phyloP scores from a whole-genome alignment of 2,888 invertebrate species.

The Pheosia tremula region DNA sequence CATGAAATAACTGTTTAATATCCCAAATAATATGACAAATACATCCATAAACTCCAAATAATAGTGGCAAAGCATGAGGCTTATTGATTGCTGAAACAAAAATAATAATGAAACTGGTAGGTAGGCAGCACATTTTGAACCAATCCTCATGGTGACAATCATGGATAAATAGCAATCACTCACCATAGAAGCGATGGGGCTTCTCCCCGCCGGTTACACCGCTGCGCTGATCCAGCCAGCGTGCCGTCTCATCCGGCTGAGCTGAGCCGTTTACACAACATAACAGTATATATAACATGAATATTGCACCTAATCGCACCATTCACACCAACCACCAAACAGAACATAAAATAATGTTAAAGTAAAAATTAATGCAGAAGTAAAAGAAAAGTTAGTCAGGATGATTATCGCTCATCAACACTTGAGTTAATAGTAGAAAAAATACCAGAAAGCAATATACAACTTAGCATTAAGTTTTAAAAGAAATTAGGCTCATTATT shows the following conservation, averaged over 20 bases:
- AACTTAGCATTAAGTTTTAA: too few relatives aligned
- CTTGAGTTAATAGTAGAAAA: constrained; percentile 8
- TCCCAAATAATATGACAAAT: constrained; percentile 40
- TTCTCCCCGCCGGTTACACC: constrained; percentile 65
- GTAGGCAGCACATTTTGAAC: constrained; percentile 36
- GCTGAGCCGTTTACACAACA: constrained; percentile 83
- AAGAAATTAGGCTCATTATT: too few relatives aligned
- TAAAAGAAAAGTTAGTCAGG: constrained; percentile 45
- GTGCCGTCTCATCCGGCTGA: constrained; percentile 80
- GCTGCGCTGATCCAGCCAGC: constrained; percentile 77
- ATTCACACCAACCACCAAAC: constrained; percentile 79
- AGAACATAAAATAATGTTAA: constrained; percentile 77
- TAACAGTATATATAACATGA: constrained; percentile 84
- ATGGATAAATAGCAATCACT: constrained; percentile 46
- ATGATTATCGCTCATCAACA: constrained; percentile 11
- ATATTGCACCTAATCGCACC: constrained; percentile 81
- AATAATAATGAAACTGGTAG: constrained; percentile 46
- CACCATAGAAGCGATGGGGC: constrained; percentile 81
- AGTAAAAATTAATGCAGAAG: constrained; percentile 48
- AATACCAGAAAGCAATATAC: too few relatives aligned
- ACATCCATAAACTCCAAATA: constrained; percentile 38
- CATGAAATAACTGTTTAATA: constrained; percentile 37
- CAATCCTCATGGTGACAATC: constrained; percentile 7
- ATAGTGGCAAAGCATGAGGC: constrained; percentile 59
- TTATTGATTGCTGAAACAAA: constrained; percentile 69